These are phyloP conservation scores for Urocolius indicus DNA, from an alignment of 2,113 vertebrate genomes.

Conservation along the genomic window DNA sequence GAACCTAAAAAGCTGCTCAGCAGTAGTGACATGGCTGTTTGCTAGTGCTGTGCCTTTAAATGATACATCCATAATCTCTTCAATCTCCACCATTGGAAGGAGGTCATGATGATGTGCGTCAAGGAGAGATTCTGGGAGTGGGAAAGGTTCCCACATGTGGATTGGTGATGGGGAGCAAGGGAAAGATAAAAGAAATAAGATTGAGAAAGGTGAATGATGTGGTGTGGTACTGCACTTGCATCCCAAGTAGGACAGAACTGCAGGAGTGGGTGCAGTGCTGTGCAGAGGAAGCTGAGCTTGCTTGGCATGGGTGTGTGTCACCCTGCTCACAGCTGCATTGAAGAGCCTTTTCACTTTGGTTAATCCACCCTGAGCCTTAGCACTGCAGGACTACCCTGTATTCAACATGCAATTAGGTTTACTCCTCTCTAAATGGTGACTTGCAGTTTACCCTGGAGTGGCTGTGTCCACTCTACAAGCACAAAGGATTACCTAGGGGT, in stretches of 20 bases:
- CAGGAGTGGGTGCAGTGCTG: background rate
- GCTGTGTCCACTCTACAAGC: background rate
- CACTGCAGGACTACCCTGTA: no score
- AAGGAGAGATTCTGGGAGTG: background rate
- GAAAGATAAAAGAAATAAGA: background rate
- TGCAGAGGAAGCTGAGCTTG: background rate
- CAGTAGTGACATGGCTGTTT: background rate
- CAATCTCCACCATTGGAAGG: background rate
- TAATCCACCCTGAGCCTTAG: accelerated
- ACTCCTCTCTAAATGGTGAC: background rate
- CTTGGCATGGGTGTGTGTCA: background rate
- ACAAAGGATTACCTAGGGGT: background rate
- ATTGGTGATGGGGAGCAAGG: background rate
- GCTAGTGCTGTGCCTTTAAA: background rate
- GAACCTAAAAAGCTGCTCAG: background rate
- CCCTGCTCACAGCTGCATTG: accelerated
- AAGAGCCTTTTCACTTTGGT: background rate
- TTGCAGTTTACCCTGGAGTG: background rate
- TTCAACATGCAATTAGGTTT: background rate
- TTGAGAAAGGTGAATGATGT: background rate
- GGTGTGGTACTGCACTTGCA: background rate
- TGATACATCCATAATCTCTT: no score
- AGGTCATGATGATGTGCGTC: background rate
- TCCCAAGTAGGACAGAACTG: background rate
- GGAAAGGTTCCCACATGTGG: background rate